These are phyloP conservation scores for Saccostrea cuccullata DNA, from an alignment of 1,140 invertebrate genomes.

Conservation along the genomic window DNA sequence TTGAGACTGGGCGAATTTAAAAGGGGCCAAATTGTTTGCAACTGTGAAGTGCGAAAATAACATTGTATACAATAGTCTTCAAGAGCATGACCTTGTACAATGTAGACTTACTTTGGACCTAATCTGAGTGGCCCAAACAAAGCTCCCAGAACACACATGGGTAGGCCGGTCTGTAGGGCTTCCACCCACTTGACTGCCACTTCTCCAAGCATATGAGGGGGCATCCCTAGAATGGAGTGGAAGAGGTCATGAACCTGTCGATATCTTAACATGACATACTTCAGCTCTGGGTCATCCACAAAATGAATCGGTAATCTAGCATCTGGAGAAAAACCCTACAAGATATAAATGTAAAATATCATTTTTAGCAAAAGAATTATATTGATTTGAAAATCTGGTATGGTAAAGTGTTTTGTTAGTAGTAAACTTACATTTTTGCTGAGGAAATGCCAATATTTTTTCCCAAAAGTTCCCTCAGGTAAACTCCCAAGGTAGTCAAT, in stretches of 20 bases:
- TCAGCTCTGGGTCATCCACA: slow-evolving; percentile 92
- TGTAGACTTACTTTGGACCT: slow-evolving; percentile 84
- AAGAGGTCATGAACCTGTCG: slow-evolving; percentile 97
- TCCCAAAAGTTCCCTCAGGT: slow-evolving; percentile 90
- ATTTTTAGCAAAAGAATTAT: neutral
- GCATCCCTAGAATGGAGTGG: slow-evolving; percentile 94
- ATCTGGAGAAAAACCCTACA: slow-evolving; percentile 94
- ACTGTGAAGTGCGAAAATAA: too few relatives aligned
- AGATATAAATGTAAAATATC: neutral
- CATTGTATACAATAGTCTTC: too few relatives aligned
- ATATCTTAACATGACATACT: slow-evolving; percentile 98
- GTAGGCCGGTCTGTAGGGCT: slow-evolving; percentile 84
- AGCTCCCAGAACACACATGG: slow-evolving; percentile 78
- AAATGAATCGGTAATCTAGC: slow-evolving; percentile 92
- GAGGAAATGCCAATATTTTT: slow-evolving; percentile 91
- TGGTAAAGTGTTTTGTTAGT: neutral
- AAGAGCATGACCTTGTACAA: too few relatives aligned
- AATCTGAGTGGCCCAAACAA: slow-evolving; percentile 78
- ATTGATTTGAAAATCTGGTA: neutral
- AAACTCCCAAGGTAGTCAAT: slow-evolving; percentile 85
- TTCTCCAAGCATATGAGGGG: slow-evolving; percentile 94
- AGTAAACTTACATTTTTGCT: slow-evolving; percentile 76
- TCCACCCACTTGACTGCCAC: slow-evolving; percentile 98
- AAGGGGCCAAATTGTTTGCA: too few relatives aligned
- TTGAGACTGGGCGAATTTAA: too few relatives aligned